Base-by-base conservation (phyloP, 1,140 invertebrate genomes). In the Heliconius congener region DNA sequence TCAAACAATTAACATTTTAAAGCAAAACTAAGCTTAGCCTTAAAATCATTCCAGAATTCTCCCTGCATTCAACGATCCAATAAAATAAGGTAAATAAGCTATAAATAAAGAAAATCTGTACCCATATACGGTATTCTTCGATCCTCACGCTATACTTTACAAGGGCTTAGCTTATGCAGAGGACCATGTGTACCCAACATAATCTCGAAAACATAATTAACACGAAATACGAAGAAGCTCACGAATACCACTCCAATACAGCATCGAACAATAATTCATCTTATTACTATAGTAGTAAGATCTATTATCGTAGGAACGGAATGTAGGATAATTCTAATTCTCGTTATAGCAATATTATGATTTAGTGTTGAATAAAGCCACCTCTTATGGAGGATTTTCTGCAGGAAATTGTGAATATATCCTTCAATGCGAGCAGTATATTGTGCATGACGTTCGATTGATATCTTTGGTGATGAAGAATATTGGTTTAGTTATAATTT, bases 281-380 rank as follows among this genome's bases (percentile, higher is more conserved):
- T 30, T 66, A 66, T 27, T 30, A 5, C 27, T n/a, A 66, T 30
- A 1, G 60, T 16, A 11, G n/a, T 66, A 66, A 27, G n/a, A 23
- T 66, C 0, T 11, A 27, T 30, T 16, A 30, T 66, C 9, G 23
- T 30, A 13, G n/a, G 8, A 30, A 66, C 23, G 16, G 18, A 39
- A 3, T 39, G 2, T n/a, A 72, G 71, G 73, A 74, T 74, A 74
- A 74, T 50, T 50, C 74, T 76, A 70, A 76, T 76, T 76, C 74
- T 76, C 74, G 74, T 76, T 80, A 80, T 55, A 77, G 72, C 71
- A 81, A 81, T 81, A 80, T 80, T 80, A 80, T 80, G 79, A 80
- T 80, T 80, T 72, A 76, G 79, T 80, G 72, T 77, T 77, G 76
- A 81, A 81, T 81, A 81, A 77, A 81, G 76, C 71, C 27, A 71